Evolutionary conservation across 2,113 vertebrate genomes (phyloP).

Genomic region (Sceloporus tristichus): DNA sequence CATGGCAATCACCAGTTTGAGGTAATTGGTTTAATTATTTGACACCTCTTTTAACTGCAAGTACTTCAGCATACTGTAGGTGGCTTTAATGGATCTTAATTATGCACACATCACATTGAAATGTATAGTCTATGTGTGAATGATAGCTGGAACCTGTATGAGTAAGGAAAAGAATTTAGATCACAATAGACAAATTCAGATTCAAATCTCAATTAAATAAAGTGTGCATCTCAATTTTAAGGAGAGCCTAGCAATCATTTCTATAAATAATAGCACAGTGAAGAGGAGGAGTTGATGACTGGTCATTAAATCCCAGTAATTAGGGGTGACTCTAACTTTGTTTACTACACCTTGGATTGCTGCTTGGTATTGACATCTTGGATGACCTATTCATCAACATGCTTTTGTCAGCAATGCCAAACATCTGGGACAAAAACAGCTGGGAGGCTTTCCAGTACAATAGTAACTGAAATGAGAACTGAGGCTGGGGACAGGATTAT

Average conservation of each 20-base stretch:
- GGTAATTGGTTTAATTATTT: constrained; percentile 78
- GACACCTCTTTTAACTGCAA: constrained; percentile 77
- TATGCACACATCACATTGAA: constrained; percentile 73
- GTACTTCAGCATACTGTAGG: constrained; percentile 79
- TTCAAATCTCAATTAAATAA: constrained; percentile 65
- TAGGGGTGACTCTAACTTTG: constrained; percentile 66
- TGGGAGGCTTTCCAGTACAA: background rate
- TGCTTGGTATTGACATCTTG: constrained; percentile 60
- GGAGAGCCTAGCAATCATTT: constrained; percentile 60
- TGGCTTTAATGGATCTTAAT: constrained; percentile 82
- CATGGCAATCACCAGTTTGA: constrained; percentile 69
- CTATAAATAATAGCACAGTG: constrained; percentile 69
- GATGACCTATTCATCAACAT: constrained; percentile 50
- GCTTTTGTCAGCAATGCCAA: constrained; percentile 51
- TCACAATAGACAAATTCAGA: constrained; percentile 63
- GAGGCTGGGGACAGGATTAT: background rate
- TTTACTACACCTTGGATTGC: constrained; percentile 70
- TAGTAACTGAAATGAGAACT: background rate
- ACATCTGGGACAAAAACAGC: constrained; percentile 33
- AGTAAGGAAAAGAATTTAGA: constrained; percentile 78
- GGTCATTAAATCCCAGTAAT: constrained; percentile 64
- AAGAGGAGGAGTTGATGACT: constrained; percentile 55
- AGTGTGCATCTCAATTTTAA: constrained; percentile 49
- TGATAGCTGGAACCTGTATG: constrained; percentile 67
- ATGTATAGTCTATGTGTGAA: constrained; percentile 76